Evolutionary conservation across 2,888 invertebrate species (phyloP), one percentile per base, ranked within the genome.

Genomic region (Eubasilissa splendida): DNA sequence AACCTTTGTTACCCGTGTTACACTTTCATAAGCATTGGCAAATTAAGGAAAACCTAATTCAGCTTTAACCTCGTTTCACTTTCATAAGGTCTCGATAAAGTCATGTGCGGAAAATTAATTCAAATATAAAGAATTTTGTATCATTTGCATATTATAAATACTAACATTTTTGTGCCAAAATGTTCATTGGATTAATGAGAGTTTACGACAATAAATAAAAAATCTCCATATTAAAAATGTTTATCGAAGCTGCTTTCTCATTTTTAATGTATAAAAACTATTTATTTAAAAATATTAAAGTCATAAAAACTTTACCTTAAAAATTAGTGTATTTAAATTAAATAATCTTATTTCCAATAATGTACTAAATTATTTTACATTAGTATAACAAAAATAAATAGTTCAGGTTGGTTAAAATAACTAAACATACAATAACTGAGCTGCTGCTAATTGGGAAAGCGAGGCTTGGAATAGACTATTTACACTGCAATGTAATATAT

Each of bases 321-420:
- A 56, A 58, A 59, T 70, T 58, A 77, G 68, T 68, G 42, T 33
- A 42, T 79, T 63, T 31, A 73, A 79, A 79, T 73, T 31, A 53
- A 60, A 73, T 79, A 73, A 53, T 63, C 56, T 73, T 73, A 73
- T 33, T 73, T 42, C 56, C 11, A 73, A 58, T 73, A 73, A 56
- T 56, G n/a, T 73, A 73, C 42, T 73, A 58, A 73, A 73, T n/a
- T 58, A 73, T 33, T 73, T 73, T 56, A 73, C 71, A 73, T 54
- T 58, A 31, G 22, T 31, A 42, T 73, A 73, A 73, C 71, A 56
- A 56, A 73, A 73, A 73, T 73, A 73, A 73, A 73, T 73, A 73
- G 58, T 58, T 73, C 54, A 73, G 54, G 71, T 73, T 70, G 54
- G 50, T 70, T 14, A 50, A 70, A 70, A 52, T 70, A 70, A 70